phyloP scores from a whole-genome alignment of 2,888 invertebrate genomes.

The Lymantria monacha region DNA sequence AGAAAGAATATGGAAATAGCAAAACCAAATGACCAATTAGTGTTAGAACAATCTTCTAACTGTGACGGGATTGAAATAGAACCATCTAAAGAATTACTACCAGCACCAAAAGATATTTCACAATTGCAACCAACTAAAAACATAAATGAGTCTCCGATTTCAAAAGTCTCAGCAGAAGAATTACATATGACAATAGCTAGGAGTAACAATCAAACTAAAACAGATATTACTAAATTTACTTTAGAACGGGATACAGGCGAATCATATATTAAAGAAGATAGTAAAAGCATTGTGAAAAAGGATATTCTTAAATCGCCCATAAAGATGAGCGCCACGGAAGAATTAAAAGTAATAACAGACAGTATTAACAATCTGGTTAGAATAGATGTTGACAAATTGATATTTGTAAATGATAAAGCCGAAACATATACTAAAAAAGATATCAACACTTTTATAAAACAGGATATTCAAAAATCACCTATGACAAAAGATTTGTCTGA shows the following conservation, averaged over 20 bases:
- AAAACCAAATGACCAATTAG: conserved; percentile 43
- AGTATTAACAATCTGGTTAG: too few species aligned
- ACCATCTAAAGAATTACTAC: too few species aligned
- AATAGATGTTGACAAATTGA: too few species aligned
- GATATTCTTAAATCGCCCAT: not conserved
- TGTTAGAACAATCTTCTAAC: conserved; percentile 30
- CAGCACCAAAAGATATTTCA: too few species aligned
- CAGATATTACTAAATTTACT: not conserved
- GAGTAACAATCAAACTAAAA: not conserved
- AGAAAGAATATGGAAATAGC: conserved; percentile 31
- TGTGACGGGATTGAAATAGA: conserved; percentile 1
- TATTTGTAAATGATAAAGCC: too few species aligned
- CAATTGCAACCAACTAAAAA: too few species aligned
- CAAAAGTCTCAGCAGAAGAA: not conserved
- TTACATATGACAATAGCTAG: not conserved
- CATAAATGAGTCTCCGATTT: not conserved
- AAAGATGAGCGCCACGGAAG: not conserved
- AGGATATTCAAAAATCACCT: too few species aligned
- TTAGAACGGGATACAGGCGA: not conserved
- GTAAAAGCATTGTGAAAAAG: not conserved
- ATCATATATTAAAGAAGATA: not conserved
- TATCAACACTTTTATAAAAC: too few species aligned
- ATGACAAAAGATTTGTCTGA: too few species aligned
- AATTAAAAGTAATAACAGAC: too few species aligned
- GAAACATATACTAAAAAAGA: too few species aligned